These are phyloP conservation scores for Rhynchophorus ferrugineus DNA, from an alignment of 1,140 invertebrate genomes.

Conservation along the genomic window DNA sequence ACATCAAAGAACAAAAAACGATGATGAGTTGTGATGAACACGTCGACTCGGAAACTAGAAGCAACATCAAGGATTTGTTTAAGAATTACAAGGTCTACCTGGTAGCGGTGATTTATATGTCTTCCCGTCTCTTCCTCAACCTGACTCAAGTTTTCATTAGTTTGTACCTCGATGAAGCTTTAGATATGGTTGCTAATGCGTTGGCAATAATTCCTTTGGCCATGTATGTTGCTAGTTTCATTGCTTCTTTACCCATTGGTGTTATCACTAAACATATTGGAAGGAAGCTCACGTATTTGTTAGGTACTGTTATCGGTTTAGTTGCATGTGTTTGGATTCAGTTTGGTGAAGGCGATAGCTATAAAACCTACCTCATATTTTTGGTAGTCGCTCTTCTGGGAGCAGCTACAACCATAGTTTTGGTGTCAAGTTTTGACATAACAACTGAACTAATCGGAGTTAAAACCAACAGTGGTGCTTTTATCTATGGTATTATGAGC, in stretches of 20 bases:
- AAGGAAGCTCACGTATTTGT: conserved; percentile 44
- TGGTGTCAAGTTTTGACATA: conserved; percentile 85
- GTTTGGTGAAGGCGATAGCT: conserved; percentile 50
- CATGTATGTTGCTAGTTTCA: conserved; percentile 79
- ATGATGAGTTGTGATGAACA: conserved; percentile 32
- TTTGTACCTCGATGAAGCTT: conserved; percentile 76
- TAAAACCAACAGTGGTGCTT: conserved; percentile 80
- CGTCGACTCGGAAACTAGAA: conserved; percentile 25
- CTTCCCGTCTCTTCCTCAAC: conserved; percentile 82
- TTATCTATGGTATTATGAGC: conserved; percentile 94
- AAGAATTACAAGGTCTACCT: conserved; percentile 33
- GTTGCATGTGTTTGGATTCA: conserved; percentile 64
- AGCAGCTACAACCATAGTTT: conserved; percentile 71
- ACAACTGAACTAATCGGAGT: conserved; percentile 85
- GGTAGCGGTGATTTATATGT: conserved; percentile 82
- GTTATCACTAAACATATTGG: conserved; percentile 49
- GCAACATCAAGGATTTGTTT: conserved; percentile 28
- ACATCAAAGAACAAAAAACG: conserved; percentile 53
- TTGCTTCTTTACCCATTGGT: conserved; percentile 65
- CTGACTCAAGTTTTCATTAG: conserved; percentile 86
- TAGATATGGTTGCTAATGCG: conserved; percentile 64
- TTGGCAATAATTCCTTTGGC: conserved; percentile 81
- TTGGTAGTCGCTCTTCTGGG: conserved; percentile 68
- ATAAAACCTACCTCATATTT: conserved; percentile 63
- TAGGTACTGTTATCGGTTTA: conserved; percentile 59